These are phyloP conservation scores for Siphamia tubifer DNA, from an alignment of 2,113 vertebrate genomes.

Conservation along the genomic window DNA sequence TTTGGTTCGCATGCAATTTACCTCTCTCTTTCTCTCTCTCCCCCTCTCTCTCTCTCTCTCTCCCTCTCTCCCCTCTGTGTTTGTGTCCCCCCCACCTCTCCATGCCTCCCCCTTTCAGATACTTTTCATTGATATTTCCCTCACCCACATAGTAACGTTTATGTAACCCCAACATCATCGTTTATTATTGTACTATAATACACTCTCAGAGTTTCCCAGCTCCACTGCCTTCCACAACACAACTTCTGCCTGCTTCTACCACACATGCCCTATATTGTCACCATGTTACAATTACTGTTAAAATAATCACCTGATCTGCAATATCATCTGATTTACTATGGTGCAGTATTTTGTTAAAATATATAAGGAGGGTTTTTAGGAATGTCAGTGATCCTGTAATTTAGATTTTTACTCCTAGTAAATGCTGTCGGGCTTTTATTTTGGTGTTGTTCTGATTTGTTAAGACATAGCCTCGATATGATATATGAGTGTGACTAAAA, in stretches of 20 bases:
- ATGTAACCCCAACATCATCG: not conserved
- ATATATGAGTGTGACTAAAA: too few species aligned
- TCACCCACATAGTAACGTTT: constrained; percentile 2
- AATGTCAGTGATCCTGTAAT: not conserved
- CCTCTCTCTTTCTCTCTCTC: not conserved
- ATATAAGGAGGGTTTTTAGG: not conserved
- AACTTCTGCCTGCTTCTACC: not conserved
- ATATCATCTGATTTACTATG: not conserved
- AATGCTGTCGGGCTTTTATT: not conserved
- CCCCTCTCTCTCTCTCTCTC: not conserved
- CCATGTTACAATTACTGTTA: not conserved
- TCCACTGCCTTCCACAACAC: not conserved
- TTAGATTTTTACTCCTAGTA: not conserved
- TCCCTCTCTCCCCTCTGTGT: not conserved
- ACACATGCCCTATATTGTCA: not conserved
- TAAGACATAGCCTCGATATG: fast-evolving
- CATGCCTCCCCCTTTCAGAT: constrained; percentile 9
- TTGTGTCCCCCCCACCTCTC: not conserved
- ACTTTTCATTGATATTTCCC: constrained; percentile 50
- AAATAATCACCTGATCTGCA: not conserved
- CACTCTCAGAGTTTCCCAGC: not conserved
- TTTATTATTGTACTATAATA: not conserved
- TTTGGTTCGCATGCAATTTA: constrained; percentile 25
- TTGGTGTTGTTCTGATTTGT: too few species aligned
- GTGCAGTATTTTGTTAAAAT: not conserved